phyloP scores from a whole-genome alignment of 37 sponge, comb jelly and placozoan species.

The Mnemiopsis leidyi region DNA sequence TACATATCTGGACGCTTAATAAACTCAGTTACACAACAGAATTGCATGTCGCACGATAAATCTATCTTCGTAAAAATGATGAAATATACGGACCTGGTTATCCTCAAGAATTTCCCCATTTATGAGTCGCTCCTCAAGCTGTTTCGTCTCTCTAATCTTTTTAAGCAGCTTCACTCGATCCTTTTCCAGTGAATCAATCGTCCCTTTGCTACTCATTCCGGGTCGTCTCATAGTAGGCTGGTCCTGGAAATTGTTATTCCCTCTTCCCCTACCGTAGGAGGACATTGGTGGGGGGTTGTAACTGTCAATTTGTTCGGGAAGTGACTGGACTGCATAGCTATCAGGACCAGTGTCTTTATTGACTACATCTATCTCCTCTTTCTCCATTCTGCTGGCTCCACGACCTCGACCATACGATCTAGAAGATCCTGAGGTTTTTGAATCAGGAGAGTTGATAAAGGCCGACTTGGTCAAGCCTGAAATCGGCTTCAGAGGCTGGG shows the following conservation, averaged over 20 bases:
- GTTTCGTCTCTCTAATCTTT: conserved; percentile 14
- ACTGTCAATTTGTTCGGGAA: background rate
- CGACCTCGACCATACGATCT: conserved; percentile 35
- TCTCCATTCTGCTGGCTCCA: background rate
- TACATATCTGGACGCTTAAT: no score
- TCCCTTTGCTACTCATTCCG: background rate
- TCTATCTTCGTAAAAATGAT: no score
- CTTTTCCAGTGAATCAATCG: background rate
- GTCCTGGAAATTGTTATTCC: background rate
- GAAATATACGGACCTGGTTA: conserved; percentile 42
- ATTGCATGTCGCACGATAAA: no score
- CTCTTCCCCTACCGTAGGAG: conserved; percentile 24
- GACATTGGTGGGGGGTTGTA: background rate
- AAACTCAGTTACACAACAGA: no score
- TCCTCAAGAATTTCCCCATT: conserved; percentile 31
- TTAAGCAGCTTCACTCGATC: background rate
- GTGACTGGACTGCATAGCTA: background rate
- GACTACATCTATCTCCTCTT: background rate
- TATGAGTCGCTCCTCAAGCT: background rate
- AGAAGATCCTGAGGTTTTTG: no score
- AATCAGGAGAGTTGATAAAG: no score
- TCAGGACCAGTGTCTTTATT: background rate
- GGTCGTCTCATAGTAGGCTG: background rate
- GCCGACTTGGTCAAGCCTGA: no score
- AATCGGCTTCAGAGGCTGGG: background rate